Conservation (phyloP, 2,797 vertebrate species). For the Pseudochaenichthys georgianus region DNA sequence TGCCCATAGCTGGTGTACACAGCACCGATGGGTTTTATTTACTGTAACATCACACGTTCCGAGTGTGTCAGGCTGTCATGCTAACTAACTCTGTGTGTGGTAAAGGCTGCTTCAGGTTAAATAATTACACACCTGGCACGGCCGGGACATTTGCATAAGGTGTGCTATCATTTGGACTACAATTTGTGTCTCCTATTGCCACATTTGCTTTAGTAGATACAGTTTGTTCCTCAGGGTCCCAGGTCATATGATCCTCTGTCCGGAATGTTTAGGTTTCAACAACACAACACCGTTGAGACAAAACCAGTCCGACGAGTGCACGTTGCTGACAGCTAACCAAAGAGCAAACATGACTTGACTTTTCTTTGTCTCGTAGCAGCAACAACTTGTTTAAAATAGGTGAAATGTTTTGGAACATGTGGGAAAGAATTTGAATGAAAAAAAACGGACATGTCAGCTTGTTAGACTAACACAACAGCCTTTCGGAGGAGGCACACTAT, state of each 20-base stretch:
- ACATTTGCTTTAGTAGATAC: not conserved
- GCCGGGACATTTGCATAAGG: slow-evolving; percentile 35
- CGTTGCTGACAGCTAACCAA: slow-evolving; percentile 20
- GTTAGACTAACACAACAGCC: not conserved
- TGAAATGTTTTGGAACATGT: not conserved
- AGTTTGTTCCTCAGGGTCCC: not conserved
- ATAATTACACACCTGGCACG: not conserved
- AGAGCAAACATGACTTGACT: slow-evolving; percentile 10
- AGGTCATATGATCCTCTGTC: slow-evolving; percentile 8
- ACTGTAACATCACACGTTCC: not conserved
- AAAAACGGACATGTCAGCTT: not conserved
- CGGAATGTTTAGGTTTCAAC: slow-evolving; percentile 30
- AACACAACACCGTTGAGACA: slow-evolving; percentile 20
- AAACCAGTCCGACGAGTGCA: slow-evolving; percentile 71
- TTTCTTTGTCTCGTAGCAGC: not conserved
- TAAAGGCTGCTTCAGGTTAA: not conserved
- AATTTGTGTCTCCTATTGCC: not conserved
- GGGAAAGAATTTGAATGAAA: not conserved
- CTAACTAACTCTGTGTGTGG: not conserved
- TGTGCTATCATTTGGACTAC: not conserved
- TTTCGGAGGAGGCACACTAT: not conserved
- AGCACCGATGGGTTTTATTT: not conserved
- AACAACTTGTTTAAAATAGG: not conserved
- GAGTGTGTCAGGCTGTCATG: not conserved
- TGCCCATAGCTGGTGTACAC: not conserved